A percentile compares a stretch with the other conserved stretches of the same genome.
These are phyloP conservation scores for Mus spicilegus DNA, from an alignment of 2,113 vertebrate species.

Conservation along the genomic window DNA sequence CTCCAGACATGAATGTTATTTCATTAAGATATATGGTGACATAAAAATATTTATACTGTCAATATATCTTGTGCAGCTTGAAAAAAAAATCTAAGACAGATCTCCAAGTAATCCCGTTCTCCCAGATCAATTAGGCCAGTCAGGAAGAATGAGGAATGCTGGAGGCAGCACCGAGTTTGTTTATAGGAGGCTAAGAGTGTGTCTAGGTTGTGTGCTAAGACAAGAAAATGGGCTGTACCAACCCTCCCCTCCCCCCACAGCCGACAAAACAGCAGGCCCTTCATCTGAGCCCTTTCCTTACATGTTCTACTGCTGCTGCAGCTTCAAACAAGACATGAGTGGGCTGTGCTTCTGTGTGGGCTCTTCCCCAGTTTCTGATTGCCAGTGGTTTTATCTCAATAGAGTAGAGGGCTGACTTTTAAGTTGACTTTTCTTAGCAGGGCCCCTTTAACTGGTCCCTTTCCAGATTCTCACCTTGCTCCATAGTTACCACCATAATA, in stretches of 20 bases:
- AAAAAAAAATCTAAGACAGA: slow-evolving; percentile 57
- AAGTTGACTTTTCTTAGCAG: not conserved
- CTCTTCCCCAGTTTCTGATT: not conserved
- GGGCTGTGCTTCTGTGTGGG: not conserved
- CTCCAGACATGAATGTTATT: slow-evolving; percentile 73
- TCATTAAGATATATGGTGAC: slow-evolving; percentile 73
- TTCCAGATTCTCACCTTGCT: not conserved
- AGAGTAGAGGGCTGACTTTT: not conserved
- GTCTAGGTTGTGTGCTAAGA: slow-evolving; percentile 55
- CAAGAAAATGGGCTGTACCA: not conserved
- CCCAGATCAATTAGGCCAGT: slow-evolving; percentile 34
- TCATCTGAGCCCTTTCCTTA: not conserved
- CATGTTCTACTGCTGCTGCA: not conserved
- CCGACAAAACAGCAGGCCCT: not conserved
- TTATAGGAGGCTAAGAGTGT: slow-evolving; percentile 56
- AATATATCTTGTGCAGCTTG: slow-evolving; percentile 69
- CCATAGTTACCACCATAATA: not conserved
- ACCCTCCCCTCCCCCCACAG: not conserved
- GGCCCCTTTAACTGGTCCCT: not conserved
- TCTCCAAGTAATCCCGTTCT: slow-evolving; percentile 64
- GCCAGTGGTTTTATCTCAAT: not conserved
- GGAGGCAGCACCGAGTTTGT: slow-evolving; percentile 40
- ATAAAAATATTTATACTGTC: slow-evolving; percentile 74
- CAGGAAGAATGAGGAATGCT: slow-evolving; percentile 33
- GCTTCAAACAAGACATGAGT: not conserved